Evolutionary conservation across 2,113 vertebrate genomes (phyloP).

Genomic region (Zapus hudsonius): DNA sequence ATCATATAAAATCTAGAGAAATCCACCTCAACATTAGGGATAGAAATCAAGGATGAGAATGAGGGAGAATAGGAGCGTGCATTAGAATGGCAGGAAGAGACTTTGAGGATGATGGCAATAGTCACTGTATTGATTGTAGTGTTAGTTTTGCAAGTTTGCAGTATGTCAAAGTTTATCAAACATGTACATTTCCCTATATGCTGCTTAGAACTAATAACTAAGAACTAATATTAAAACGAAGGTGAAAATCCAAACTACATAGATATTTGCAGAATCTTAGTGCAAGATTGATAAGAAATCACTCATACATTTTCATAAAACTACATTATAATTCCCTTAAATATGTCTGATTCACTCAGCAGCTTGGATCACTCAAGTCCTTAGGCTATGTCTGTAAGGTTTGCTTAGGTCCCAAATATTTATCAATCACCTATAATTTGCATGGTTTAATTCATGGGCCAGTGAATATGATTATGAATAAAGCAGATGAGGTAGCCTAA

Average conservation of each 20-base stretch:
- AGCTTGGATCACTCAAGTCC: background rate
- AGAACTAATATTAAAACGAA: slow-evolving; percentile 18
- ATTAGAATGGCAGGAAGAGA: background rate
- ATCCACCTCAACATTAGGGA: background rate
- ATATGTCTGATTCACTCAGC: background rate
- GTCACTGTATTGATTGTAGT: background rate
- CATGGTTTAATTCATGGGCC: background rate
- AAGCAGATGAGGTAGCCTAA: background rate
- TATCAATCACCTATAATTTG: background rate
- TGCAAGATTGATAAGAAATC: background rate
- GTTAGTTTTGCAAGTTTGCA: background rate
- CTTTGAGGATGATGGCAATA: background rate
- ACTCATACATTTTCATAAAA: background rate
- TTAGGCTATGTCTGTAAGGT: background rate
- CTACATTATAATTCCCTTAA: background rate
- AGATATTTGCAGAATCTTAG: background rate
- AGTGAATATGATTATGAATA: background rate
- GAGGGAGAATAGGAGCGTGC: background rate
- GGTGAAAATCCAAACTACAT: background rate
- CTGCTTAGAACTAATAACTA: background rate
- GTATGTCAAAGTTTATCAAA: background rate
- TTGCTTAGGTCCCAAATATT: background rate
- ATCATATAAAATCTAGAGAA: background rate
- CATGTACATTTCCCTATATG: background rate
- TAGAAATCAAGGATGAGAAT: background rate